A percentile compares a stretch with the other conserved stretches of the same genome.
phyloP scores from a whole-genome alignment of 2,113 vertebrate species.

The Pachycephala philippinensis region DNA sequence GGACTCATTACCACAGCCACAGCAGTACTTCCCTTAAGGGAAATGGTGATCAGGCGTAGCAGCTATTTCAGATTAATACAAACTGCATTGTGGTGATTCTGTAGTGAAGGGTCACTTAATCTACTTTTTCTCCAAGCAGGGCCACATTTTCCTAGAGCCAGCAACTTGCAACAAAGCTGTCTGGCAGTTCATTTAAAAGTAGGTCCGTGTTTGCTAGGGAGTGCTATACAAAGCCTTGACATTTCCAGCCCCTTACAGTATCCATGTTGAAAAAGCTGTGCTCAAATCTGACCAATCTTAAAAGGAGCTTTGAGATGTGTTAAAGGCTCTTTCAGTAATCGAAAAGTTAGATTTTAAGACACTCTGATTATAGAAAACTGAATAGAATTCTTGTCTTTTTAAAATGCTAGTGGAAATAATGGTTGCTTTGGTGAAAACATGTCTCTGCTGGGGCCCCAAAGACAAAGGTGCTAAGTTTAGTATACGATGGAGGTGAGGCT shows the following conservation, averaged over 20 bases:
- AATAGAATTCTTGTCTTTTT: not conserved
- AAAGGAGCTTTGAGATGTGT: not conserved
- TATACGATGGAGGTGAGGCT: not conserved
- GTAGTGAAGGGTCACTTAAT: conserved; percentile 39
- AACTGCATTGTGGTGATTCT: not conserved
- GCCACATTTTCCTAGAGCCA: not conserved
- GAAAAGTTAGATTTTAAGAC: not conserved
- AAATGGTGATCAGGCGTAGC: not conserved
- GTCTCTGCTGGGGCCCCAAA: not conserved
- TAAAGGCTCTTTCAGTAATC: not conserved
- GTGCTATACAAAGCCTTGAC: not conserved
- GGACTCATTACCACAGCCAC: not conserved
- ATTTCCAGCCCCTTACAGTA: not conserved
- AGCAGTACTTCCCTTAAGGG: conserved; percentile 6
- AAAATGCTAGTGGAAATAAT: not conserved
- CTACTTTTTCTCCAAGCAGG: conserved; percentile 18
- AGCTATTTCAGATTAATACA: conserved; percentile 31
- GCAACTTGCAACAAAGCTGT: not conserved
- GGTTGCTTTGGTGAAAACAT: not conserved
- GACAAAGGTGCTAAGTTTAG: not conserved
- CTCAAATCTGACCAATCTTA: not conserved
- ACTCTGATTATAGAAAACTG: not conserved
- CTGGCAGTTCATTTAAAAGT: conserved; percentile 48
- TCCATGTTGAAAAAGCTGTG: not conserved
- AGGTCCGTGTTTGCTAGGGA: not conserved